phyloP scores from a whole-genome alignment of 2,888 invertebrate species.

The Buathra laborator region DNA sequence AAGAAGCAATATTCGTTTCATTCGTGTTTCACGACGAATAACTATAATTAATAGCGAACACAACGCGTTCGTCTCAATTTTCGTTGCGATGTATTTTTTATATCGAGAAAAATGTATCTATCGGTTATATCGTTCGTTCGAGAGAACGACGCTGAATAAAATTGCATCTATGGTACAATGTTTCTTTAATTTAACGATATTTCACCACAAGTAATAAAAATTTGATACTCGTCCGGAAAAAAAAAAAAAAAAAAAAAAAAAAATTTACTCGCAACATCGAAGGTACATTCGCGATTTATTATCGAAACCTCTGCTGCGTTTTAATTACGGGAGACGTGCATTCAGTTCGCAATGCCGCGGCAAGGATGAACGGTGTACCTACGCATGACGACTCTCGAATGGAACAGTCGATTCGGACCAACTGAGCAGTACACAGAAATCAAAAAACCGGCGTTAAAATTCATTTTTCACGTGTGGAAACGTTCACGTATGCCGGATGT shows the following conservation, averaged over 20 bases:
- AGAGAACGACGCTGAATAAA: no score
- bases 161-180: no score
- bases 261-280: background rate
- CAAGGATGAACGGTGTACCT: background rate
- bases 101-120: no score
- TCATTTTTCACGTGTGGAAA: slow-evolving; percentile 10
- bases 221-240: background rate
- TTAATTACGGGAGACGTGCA: slow-evolving; percentile 10
- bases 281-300: slow-evolving; percentile 1
- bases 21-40: no score
- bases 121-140: no score
- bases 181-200: background rate
- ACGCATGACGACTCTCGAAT: slow-evolving; percentile 7
- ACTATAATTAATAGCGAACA: no score
- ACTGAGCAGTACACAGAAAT: slow-evolving; percentile 18
- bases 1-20: no score
- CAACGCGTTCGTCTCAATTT: no score
- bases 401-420: slow-evolving; percentile 20
- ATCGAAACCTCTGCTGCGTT: slow-evolving; percentile 15
- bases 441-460: slow-evolving; percentile 9
- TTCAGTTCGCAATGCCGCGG: background rate
- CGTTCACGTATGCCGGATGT: background rate
- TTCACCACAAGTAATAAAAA: background rate
- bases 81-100: no score
- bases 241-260: background rate